phyloP scores from a whole-genome alignment of 2,888 invertebrate genomes.

The Nephrotoma flavescens region DNA sequence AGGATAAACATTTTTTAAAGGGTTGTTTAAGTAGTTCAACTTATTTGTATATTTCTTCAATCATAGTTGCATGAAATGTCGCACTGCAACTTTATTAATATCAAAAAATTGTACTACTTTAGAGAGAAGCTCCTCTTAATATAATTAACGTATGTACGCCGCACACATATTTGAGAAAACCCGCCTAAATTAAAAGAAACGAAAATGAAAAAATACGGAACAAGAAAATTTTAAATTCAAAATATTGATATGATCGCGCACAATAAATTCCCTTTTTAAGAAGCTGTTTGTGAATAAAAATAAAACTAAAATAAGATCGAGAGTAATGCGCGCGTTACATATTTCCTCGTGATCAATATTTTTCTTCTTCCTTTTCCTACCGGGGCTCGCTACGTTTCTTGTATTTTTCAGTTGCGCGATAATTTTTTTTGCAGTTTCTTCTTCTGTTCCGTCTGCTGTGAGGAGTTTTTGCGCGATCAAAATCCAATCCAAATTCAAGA shows the following conservation, averaged over 20 bases:
- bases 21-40: too few species aligned
- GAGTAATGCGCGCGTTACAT: not conserved
- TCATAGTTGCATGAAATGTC: too few species aligned
- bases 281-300: not conserved
- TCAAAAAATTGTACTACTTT: too few species aligned
- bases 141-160: not conserved
- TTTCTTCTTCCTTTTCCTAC: not conserved
- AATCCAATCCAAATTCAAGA: not conserved
- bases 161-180: not conserved
- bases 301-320: not conserved
- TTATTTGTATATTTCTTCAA: too few species aligned
- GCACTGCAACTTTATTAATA: too few species aligned
- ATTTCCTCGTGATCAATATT: not conserved
- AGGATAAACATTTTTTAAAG: too few species aligned
- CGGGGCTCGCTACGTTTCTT: not conserved
- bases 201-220: not conserved
- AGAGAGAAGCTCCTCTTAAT: too few species aligned
- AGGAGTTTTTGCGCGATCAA: not conserved
- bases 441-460: not conserved
- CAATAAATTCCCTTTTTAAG: not conserved
- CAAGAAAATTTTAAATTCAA: not conserved
- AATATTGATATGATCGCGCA: not conserved
- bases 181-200: not conserved
- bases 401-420: not conserved
- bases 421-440: not conserved